A percentile compares a stretch with the other conserved stretches of the same genome.
These are phyloP conservation scores for Microctenopoma lineatum DNA, from an alignment of 2,797 vertebrate genomes.

Conservation along the genomic window DNA sequence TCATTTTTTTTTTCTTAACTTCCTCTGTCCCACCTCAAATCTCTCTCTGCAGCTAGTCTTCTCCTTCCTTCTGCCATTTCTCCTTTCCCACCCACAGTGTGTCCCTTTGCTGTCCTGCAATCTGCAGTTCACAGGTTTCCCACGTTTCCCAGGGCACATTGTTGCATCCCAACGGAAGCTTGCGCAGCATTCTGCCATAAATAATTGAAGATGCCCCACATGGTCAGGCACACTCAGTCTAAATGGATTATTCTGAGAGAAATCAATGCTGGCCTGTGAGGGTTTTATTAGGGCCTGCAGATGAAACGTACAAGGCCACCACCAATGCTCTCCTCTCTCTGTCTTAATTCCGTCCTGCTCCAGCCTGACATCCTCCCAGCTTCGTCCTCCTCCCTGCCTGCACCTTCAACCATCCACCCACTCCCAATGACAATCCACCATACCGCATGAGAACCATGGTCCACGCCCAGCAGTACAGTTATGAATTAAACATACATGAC, in stretches of 20 bases:
- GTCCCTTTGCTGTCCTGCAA: conserved; percentile 50
- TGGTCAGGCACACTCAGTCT: conserved; percentile 78
- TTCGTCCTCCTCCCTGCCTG: conserved; percentile 22
- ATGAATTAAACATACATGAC: conserved; percentile 76
- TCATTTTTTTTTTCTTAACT: background rate
- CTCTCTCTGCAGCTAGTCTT: conserved; percentile 19
- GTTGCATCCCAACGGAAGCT: conserved; percentile 80
- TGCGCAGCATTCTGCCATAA: conserved; percentile 79
- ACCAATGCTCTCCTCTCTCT: conserved; percentile 58
- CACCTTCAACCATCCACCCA: conserved; percentile 35
- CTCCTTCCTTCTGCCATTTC: conserved; percentile 14
- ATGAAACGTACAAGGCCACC: conserved; percentile 78
- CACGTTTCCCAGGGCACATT: conserved; percentile 76
- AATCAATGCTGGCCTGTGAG: conserved; percentile 81
- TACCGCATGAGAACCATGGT: conserved; percentile 12
- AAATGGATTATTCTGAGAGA: conserved; percentile 84
- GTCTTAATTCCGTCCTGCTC: conserved; percentile 65
- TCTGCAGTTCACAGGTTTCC: conserved; percentile 59
- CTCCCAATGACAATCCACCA: conserved; percentile 2
- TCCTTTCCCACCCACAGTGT: conserved; percentile 33
- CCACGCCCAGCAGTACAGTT: background rate
- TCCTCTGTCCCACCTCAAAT: background rate
- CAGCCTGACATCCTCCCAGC: conserved; percentile 21
- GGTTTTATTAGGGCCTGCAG: conserved; percentile 80
- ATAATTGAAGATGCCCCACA: conserved; percentile 83